Evolutionary conservation across 1,140 invertebrate genomes (phyloP).

Genomic region (Scylla paramamosain): DNA sequence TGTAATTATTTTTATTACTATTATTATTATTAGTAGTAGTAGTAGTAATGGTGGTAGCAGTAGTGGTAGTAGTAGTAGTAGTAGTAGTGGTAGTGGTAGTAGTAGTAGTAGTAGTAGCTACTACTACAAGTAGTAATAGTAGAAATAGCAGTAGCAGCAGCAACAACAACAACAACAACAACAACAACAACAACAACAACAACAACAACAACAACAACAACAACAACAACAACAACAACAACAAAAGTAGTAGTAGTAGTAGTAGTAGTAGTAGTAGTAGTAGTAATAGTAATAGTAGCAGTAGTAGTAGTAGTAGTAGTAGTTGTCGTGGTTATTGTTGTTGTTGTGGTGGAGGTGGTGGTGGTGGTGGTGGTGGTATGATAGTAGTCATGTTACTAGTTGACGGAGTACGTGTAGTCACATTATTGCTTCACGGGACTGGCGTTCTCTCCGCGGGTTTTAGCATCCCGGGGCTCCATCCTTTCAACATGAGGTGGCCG

Average conservation of each 20-base stretch:
- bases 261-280: constrained; percentile 15
- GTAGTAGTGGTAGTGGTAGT: background rate
- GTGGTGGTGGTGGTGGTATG: too few relatives aligned
- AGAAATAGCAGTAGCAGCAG: background rate
- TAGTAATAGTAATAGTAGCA: background rate
- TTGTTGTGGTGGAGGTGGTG: too few relatives aligned
- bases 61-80: constrained; percentile 19
- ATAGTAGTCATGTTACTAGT: too few relatives aligned
- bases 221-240: background rate
- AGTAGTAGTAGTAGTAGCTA: background rate
- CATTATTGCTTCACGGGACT: too few relatives aligned
- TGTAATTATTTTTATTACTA: too few relatives aligned
- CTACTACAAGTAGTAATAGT: background rate
- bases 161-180: background rate
- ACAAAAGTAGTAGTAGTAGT: background rate
- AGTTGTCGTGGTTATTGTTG: background rate
- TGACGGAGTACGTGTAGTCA: too few relatives aligned
- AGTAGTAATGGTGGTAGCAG: too few relatives aligned
- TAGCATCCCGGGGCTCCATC: too few relatives aligned
- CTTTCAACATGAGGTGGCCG: too few relatives aligned
- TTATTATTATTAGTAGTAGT: too few relatives aligned
- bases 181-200: background rate
- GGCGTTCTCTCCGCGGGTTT: too few relatives aligned
- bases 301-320: constrained; percentile 9
- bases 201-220: background rate